phyloP scores from a whole-genome alignment of 2,888 invertebrate genomes.

The Dastarcus helophoroides region DNA sequence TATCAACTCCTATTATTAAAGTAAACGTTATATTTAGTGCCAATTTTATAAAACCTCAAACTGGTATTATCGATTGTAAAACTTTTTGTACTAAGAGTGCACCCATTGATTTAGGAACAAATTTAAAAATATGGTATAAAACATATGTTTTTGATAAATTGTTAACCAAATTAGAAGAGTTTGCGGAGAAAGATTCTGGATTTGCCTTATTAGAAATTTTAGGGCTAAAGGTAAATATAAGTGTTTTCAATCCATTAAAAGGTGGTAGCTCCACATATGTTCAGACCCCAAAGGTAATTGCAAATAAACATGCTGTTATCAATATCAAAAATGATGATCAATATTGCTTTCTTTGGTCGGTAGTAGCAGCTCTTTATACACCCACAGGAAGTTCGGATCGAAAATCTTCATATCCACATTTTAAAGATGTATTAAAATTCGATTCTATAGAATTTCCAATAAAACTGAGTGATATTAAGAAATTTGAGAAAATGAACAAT shows the following conservation, averaged over 20 bases:
- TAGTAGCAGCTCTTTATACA: conserved; percentile 10
- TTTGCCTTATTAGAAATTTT: conserved; percentile 15
- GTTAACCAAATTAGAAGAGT: conserved; percentile 11
- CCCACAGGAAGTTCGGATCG: conserved; percentile 1
- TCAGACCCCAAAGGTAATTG: conserved; percentile 13
- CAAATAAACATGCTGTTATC: conserved; percentile 14
- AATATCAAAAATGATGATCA: no score
- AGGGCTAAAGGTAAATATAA: conserved; percentile 14
- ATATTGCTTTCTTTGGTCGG: conserved; percentile 16
- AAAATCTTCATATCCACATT: conserved; percentile 7
- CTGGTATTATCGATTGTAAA: conserved; percentile 4
- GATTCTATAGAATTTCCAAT: conserved; percentile 8
- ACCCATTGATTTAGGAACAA: conserved; percentile 1
- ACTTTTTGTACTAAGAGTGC: conserved; percentile 6
- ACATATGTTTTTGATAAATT: no score
- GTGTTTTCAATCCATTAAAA: conserved; percentile 13
- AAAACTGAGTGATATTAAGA: no score
- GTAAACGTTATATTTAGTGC: conserved; percentile 7
- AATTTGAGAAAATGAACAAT: conserved; percentile 13
- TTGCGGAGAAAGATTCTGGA: conserved; percentile 14
- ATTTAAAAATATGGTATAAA: no score
- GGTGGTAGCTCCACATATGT: no score
- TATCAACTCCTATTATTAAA: conserved; percentile 4
- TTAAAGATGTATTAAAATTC: conserved; percentile 7
- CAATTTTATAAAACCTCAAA: conserved; percentile 2